Evolutionary conservation across 2,888 invertebrate species (phyloP).

Genomic region (Pterobdella sp.): DNA sequence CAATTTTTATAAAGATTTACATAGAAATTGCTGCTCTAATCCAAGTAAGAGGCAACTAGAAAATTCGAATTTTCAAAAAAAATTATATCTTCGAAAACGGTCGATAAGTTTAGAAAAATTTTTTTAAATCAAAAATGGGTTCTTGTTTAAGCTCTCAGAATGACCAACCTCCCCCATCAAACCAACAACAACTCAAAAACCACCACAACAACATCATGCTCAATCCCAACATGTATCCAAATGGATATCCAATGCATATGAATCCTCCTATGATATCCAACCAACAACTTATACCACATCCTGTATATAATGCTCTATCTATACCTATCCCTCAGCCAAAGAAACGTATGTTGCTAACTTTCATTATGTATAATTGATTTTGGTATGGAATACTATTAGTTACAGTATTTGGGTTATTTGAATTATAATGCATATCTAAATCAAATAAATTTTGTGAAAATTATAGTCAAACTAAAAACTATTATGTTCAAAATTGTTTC

Average conservation of each 20-base stretch:
- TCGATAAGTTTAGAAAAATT: not conserved
- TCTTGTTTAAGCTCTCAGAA: conserved; percentile 20
- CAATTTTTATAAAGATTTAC: no score
- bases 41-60: no score
- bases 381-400: no score
- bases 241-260: not conserved
- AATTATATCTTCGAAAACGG: not conserved
- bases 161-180: not conserved
- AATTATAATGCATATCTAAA: no score
- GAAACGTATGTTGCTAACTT: not conserved
- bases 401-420: no score
- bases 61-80: not conserved
- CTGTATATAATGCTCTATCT: not conserved
- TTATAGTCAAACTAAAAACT: no score
- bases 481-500: no score
- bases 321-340: not conserved
- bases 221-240: conserved; percentile 15
- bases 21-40: no score
- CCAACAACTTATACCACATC: not conserved
- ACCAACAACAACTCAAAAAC: not conserved
- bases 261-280: not conserved
- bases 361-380: not conserved
- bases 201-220: not conserved
- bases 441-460: no score
- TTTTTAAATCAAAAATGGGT: conserved; percentile 9